Evolutionary conservation across 2,888 invertebrate genomes (phyloP).

Genomic region (Drosophila borealis): DNA sequence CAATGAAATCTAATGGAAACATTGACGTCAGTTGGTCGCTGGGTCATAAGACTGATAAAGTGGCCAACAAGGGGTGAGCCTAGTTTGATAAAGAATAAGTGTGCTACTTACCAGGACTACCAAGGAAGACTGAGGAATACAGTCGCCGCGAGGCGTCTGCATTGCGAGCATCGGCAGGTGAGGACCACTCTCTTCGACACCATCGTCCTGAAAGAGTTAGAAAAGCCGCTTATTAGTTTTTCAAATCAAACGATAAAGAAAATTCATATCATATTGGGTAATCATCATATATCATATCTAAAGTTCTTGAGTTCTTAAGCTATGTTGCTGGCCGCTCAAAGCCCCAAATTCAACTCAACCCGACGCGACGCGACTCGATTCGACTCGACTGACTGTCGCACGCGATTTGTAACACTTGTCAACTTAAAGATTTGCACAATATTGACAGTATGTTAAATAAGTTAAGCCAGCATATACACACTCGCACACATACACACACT

Average conservation of each 20-base stretch:
- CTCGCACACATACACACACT: conserved; percentile 9
- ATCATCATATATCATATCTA: conserved; percentile 26
- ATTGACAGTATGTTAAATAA: conserved; percentile 66
- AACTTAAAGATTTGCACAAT: conserved; percentile 68
- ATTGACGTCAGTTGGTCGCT: conserved; percentile 59
- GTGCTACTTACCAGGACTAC: conserved; percentile 90
- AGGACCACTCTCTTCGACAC: conserved; percentile 96
- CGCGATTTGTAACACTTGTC: conserved; percentile 78
- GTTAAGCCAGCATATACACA: conserved; percentile 51
- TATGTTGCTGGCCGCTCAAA: conserved; percentile 31
- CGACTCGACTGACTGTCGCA: conserved; percentile 29
- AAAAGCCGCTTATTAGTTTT: conserved; percentile 65
- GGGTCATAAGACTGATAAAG: conserved; percentile 48
- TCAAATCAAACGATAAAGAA: background rate
- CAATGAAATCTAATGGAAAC: conserved; percentile 71
- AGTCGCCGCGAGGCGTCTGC: conserved; percentile 92
- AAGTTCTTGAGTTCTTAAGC: conserved; percentile 57
- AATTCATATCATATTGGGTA: background rate
- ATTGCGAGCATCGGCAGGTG: conserved; percentile 92
- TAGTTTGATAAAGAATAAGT: background rate
- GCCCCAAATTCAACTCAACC: conserved; percentile 9
- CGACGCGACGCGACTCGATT: background rate
- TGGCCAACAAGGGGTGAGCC: background rate
- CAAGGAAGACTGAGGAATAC: conserved; percentile 96
- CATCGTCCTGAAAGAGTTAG: conserved; percentile 91